These are phyloP conservation scores for Maniola jurtina DNA, from an alignment of 1,140 invertebrate genomes.

Conservation along the genomic window DNA sequence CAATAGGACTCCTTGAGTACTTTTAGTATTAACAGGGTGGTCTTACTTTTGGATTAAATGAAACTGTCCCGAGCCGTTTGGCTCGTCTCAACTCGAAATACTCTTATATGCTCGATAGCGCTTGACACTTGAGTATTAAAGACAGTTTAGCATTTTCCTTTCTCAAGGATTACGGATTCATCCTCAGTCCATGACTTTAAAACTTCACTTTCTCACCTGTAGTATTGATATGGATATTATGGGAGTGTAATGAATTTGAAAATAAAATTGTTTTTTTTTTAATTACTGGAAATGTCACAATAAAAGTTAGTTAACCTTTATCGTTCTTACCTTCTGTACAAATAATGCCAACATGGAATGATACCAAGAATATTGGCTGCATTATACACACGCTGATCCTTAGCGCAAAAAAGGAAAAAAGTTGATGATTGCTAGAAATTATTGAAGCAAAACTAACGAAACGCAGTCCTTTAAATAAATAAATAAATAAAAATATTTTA, in stretches of 20 bases:
- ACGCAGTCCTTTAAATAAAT: no score
- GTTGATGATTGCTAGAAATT: background rate
- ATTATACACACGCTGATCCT: no score
- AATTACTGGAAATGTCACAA: no score
- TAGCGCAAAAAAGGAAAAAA: background rate
- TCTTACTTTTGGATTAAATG: constrained; percentile 35
- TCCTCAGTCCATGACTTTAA: background rate
- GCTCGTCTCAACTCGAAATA: constrained; percentile 33
- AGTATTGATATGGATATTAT: no score
- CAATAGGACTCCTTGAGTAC: constrained; percentile 49
- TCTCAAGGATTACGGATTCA: constrained; percentile 18
- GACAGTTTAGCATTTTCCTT: constrained; percentile 23
- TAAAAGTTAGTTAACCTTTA: no score
- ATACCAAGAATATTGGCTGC: no score
- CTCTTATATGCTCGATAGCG: constrained; percentile 28
- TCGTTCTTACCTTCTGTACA: no score
- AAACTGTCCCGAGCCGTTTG: constrained; percentile 34
- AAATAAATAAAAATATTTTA: no score
- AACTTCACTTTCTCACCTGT: constrained; percentile 9
- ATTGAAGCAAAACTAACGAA: no score
- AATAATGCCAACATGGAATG: no score
- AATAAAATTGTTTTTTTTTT: no score
- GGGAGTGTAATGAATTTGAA: no score
- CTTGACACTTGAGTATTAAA: constrained; percentile 33
- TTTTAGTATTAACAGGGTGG: constrained; percentile 62